These are phyloP conservation scores for Ptilorrhoa leucosticta DNA, from an alignment of 2,113 vertebrate species.

Conservation along the genomic window DNA sequence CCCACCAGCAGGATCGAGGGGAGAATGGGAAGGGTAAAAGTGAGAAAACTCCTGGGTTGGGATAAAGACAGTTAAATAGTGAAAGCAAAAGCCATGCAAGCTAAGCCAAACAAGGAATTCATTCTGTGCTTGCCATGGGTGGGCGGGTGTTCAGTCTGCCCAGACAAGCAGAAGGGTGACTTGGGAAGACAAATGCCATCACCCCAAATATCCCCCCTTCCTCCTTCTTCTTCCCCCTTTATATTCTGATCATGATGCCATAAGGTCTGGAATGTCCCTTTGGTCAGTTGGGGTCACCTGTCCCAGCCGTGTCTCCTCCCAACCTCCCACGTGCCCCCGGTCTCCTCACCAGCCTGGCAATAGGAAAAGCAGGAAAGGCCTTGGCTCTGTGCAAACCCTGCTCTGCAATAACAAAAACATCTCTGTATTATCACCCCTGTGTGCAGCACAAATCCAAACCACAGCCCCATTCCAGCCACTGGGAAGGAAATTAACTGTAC, in stretches of 20 bases:
- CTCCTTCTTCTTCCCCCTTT: background rate
- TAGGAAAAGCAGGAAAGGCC: background rate
- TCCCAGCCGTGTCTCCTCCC: background rate
- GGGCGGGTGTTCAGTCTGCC: background rate
- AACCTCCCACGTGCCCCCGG: accelerated
- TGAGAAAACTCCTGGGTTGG: background rate
- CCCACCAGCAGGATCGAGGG: accelerated
- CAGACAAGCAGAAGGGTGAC: background rate
- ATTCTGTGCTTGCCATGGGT: background rate
- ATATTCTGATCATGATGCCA: background rate
- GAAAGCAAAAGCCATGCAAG: background rate
- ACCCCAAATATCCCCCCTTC: background rate
- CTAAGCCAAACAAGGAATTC: background rate
- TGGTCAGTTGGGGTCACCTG: background rate
- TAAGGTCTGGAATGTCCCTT: background rate
- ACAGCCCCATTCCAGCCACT: background rate
- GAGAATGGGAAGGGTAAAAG: background rate
- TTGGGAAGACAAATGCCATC: background rate
- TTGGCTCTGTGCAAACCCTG: background rate
- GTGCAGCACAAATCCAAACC: background rate
- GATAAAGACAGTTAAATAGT: background rate
- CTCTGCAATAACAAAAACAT: background rate
- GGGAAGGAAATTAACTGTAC: background rate
- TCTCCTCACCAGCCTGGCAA: background rate
- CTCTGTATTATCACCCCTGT: background rate